Conservation (phyloP, 2,888 invertebrate species). For the Mactromeris polynyma region DNA sequence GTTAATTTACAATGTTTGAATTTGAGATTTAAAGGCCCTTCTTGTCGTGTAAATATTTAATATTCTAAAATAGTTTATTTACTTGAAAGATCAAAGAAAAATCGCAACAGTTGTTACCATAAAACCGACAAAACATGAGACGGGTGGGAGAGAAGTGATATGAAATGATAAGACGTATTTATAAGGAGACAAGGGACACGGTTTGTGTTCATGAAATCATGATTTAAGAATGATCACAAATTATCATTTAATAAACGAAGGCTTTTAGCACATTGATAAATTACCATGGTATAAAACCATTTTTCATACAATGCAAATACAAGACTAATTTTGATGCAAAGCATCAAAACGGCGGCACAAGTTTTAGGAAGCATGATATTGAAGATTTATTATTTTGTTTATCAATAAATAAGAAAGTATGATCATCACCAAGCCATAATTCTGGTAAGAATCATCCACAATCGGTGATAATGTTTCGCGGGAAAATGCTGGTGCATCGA, state of each 20-base stretch:
- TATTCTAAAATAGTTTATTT: constrained; percentile 29
- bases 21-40: constrained; percentile 20
- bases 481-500: too few relatives aligned
- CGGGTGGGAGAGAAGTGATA: neutral
- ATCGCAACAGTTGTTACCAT: neutral
- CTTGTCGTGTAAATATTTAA: constrained; percentile 28
- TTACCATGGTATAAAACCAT: neutral
- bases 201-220: neutral
- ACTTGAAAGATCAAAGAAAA: constrained; percentile 24
- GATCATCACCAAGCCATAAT: too few relatives aligned
- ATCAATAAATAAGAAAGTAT: too few relatives aligned
- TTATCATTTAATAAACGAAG: neutral
- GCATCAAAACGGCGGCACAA: too few relatives aligned
- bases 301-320: neutral
- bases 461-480: too few relatives aligned
- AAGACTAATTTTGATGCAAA: too few relatives aligned
- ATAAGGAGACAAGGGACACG: neutral
- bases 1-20: constrained; percentile 10
- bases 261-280: neutral
- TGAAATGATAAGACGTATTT: neutral
- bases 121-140: constrained; percentile 18
- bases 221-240: neutral
- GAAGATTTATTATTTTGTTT: too few relatives aligned
- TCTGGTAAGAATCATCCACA: too few relatives aligned
- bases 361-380: too few relatives aligned